phyloP scores from a whole-genome alignment of 2,113 vertebrate genomes.

The Pardalotus punctatus region DNA sequence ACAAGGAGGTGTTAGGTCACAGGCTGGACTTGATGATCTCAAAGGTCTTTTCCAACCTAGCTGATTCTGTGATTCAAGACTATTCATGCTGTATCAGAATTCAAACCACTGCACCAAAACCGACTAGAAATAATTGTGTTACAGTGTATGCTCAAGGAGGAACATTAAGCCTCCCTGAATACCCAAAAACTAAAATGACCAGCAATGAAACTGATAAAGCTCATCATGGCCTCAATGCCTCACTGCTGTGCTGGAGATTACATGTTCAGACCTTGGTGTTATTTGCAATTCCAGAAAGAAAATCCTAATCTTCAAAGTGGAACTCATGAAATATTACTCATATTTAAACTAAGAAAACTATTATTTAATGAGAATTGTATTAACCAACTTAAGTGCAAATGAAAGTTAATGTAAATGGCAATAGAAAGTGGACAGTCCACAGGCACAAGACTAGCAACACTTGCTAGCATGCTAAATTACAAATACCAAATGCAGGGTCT shows the following conservation, averaged over 20 bases:
- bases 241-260: not conserved
- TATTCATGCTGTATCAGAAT: not conserved
- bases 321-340: not conserved
- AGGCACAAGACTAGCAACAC: not conserved
- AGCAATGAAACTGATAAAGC: not conserved
- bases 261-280: not conserved
- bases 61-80: not conserved
- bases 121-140: not conserved
- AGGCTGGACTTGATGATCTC: not conserved
- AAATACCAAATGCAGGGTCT: not conserved
- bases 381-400: not conserved
- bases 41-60: not conserved
- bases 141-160: not conserved
- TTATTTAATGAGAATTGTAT: not conserved
- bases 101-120: slow-evolving; percentile 3
- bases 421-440: not conserved
- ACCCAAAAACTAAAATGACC: not conserved
- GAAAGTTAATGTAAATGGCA: not conserved
- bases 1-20: not conserved
- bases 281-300: not conserved
- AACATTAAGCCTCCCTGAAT: not conserved
- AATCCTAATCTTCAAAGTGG: not conserved
- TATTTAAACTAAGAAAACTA: not conserved
- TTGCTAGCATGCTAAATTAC: not conserved
- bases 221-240: not conserved